Evolutionary conservation across 2,888 invertebrate genomes (phyloP).

Genomic region (Calameuta idolon): DNA sequence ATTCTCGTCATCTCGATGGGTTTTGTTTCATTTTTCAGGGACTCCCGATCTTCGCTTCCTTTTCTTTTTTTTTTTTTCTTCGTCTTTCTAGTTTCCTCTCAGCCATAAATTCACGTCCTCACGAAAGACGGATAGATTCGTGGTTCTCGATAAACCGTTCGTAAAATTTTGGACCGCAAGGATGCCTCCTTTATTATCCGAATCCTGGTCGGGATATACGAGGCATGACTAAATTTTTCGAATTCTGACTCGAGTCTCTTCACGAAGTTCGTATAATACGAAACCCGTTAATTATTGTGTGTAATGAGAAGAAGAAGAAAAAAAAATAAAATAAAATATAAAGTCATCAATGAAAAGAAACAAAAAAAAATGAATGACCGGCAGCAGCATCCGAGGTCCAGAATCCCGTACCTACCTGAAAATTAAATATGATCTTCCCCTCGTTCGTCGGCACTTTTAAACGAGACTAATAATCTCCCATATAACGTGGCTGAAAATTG

Average conservation of each 20-base stretch:
- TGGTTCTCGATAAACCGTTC: constrained; percentile 4
- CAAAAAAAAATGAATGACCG: not conserved
- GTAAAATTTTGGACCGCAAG: not conserved
- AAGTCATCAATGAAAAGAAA: not conserved
- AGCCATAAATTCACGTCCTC: constrained; percentile 1
- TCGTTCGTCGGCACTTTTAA: not conserved
- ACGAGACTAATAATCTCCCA: constrained; percentile 20
- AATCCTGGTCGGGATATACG: not conserved
- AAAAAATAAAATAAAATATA: not conserved
- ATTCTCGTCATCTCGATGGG: constrained; percentile 32
- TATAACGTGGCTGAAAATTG: constrained; percentile 23
- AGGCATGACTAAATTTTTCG: not conserved
- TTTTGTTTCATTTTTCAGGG: constrained; percentile 35
- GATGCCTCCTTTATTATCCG: not conserved
- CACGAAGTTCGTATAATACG: not conserved
- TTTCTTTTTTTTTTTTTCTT: not conserved
- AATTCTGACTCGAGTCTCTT: not conserved
- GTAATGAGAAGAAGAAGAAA: not conserved
- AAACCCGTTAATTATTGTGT: not conserved
- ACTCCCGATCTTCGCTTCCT: constrained; percentile 1
- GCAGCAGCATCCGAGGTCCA: not conserved
- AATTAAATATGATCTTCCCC: not conserved
- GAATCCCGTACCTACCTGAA: not conserved
- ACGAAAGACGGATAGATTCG: not conserved
- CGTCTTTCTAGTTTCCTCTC: not conserved